Evolutionary conservation across 2,113 vertebrate species (phyloP), one percentile per base, ranked within the genome.

Genomic region (Crocuta crocuta): DNA sequence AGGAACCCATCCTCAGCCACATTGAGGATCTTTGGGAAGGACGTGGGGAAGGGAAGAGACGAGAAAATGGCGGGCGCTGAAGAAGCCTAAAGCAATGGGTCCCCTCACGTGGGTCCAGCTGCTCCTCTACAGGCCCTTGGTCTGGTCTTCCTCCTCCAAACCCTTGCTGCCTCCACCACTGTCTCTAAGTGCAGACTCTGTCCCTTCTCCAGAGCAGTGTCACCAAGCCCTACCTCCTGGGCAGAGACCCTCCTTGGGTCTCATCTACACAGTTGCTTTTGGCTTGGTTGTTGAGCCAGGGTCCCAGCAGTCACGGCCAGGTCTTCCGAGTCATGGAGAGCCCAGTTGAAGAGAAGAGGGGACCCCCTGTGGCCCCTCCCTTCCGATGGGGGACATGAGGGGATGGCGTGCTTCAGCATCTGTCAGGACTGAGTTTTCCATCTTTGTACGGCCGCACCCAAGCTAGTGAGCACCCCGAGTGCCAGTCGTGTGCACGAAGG

Each of bases 31-130:
- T 65, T 0, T 7, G 5, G 43, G 17, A 43, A 71, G 19, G 53
- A 10, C 13, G 1, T 0, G 0, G 74, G 13, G 7, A 39, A 23
- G 2, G 0, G 3, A 31, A 78, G 15, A 21, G 6, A 58, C 4
- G 2, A 33, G n/a, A 55, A 71, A 48, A 68, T 0, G 8, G 5
- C 0, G 3, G 23, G 10, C 15, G 4, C 55, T 8, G 16, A 13
- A 31, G 45, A 3, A 3, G 70, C 24, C 5, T 24, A 21, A 33
- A 26, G 85, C 39, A 10, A 24, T 0, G 1, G 16, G 74, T 48
- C 23, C 15, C 61, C 61, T 68, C 63, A n/a, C 45, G 28, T 7
- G 26, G 94, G 39, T 10, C n/a, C 48, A 13, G 3, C 19, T 13
- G 31, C 43, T 33, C 45, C 24, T 86, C 76, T 24, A 5, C 21